These are phyloP conservation scores for Pantherophis alleghaniensis DNA, from an alignment of 2,797 vertebrate genomes.

Conservation along the genomic window DNA sequence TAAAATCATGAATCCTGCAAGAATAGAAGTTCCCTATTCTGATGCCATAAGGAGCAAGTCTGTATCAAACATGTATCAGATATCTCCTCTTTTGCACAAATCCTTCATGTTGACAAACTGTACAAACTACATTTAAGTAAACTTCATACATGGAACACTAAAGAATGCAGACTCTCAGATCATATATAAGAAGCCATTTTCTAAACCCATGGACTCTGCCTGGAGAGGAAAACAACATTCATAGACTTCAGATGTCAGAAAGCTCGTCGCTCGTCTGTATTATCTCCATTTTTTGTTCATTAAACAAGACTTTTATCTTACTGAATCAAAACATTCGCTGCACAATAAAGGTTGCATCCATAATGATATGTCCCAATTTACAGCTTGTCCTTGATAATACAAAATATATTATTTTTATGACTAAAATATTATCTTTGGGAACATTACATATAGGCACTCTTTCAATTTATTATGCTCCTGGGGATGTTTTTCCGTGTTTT, in stretches of 20 bases:
- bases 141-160: not conserved
- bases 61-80: not conserved
- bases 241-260: not conserved
- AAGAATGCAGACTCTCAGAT: not conserved
- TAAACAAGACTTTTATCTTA: not conserved
- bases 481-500: conserved; percentile 26
- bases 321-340: not conserved
- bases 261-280: too few relatives aligned
- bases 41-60: not conserved
- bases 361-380: conserved; percentile 10
- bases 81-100: not conserved
- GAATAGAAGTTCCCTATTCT: not conserved
- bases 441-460: conserved; percentile 42
- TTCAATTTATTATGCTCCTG: conserved; percentile 35
- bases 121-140: not conserved
- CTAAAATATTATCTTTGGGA: conserved; percentile 56
- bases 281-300: not conserved
- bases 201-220: not conserved
- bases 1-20: too few relatives aligned
- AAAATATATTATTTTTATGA: conserved; percentile 17
- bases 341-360: not conserved
- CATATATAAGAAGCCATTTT: not conserved
- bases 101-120: not conserved
- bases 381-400: conserved; percentile 7
- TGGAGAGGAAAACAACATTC: not conserved